A percentile compares a stretch with the other conserved stretches of the same genome.
Conservation (phyloP, 2,888 invertebrate genomes). For the Xylophagus ater region DNA sequence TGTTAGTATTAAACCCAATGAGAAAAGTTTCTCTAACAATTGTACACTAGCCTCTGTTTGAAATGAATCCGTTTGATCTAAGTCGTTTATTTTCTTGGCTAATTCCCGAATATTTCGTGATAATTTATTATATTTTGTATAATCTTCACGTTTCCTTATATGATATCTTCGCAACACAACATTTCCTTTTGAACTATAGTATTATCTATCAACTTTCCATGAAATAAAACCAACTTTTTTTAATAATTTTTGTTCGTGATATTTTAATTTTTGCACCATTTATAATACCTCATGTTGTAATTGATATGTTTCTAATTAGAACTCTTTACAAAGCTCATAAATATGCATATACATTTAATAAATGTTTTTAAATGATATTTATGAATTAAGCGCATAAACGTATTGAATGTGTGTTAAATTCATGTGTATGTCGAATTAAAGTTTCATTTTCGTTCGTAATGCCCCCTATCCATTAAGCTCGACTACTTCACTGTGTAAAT, state of each 20-base stretch:
- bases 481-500: too few relatives aligned
- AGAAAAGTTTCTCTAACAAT: conserved; percentile 80
- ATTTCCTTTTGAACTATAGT: conserved; percentile 85
- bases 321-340: too few relatives aligned
- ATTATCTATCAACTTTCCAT: conserved; percentile 96
- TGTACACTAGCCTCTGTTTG: conserved; percentile 69
- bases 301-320: too few relatives aligned
- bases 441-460: too few relatives aligned
- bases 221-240: conserved; percentile 98
- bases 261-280: conserved; percentile 95
- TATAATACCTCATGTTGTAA: too few relatives aligned
- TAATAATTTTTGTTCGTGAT: conserved; percentile 90
- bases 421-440: too few relatives aligned
- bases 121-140: conserved; percentile 89
- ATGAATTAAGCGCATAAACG: too few relatives aligned
- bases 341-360: too few relatives aligned
- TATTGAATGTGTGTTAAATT: too few relatives aligned
- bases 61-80: conserved; percentile 74
- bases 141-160: conserved; percentile 90
- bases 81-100: conserved; percentile 75
- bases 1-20: conserved; percentile 79
- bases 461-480: too few relatives aligned
- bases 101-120: conserved; percentile 75
- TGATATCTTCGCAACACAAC: conserved; percentile 79
- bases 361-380: too few relatives aligned